phyloP scores from a whole-genome alignment of 2,797 vertebrate genomes.

The Dicrostonyx torquatus region DNA sequence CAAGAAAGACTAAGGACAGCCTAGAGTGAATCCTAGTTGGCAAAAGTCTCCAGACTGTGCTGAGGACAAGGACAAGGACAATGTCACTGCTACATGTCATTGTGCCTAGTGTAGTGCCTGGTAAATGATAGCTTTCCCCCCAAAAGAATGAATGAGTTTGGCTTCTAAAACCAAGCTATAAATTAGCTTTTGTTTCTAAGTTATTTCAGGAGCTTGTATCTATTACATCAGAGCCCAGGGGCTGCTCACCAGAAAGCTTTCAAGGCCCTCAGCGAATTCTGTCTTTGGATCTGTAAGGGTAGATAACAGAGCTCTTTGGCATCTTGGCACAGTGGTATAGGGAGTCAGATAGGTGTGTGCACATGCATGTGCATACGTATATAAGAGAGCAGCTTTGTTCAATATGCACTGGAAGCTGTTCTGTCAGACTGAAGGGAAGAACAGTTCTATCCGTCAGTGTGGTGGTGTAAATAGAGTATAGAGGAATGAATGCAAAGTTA shows the following conservation, averaged over 20 bases:
- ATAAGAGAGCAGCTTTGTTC: constrained; percentile 16
- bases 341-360: not conserved
- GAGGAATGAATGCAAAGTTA: constrained; percentile 16
- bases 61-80: not conserved
- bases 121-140: not conserved
- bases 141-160: not conserved
- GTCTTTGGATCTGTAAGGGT: not conserved
- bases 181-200: not conserved
- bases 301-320: not conserved
- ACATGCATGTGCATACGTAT: not conserved
- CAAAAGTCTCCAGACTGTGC: not conserved
- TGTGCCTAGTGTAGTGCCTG: not conserved
- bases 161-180: not conserved
- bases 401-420: not conserved
- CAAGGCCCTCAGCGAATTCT: not conserved
- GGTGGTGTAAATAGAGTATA: not conserved
- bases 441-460: not conserved
- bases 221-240: not conserved
- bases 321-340: not conserved
- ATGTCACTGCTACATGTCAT: not conserved
- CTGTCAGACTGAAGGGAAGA: not conserved
- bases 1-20: not conserved
- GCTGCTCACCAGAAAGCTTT: not conserved
- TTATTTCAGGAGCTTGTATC: not conserved
- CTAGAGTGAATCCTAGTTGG: not conserved